phyloP scores from a whole-genome alignment of 2,888 invertebrate species.

The Onthophagus sagittarius region DNA sequence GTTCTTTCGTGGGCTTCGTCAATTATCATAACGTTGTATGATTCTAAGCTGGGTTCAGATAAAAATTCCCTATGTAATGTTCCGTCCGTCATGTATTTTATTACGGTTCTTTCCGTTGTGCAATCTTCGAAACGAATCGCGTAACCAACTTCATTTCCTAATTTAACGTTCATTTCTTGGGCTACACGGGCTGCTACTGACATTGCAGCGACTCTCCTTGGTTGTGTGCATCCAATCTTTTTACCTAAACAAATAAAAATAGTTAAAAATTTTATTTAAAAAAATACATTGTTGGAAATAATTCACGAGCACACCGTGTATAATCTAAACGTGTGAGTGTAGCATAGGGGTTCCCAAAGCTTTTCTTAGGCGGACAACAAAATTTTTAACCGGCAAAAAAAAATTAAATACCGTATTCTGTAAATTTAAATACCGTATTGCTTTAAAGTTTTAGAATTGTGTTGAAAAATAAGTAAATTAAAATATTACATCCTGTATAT shows the following conservation, averaged over 20 bases:
- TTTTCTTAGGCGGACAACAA: too few species aligned
- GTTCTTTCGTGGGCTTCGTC: constrained; percentile 99
- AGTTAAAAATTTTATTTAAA: neutral
- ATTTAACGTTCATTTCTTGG: constrained; percentile 94
- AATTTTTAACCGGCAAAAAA: too few species aligned
- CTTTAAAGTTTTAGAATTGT: too few species aligned
- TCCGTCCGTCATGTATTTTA: constrained; percentile 99
- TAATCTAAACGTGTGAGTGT: too few species aligned
- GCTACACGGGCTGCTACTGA: constrained; percentile 98
- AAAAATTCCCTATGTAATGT: constrained; percentile 96
- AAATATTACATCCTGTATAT: too few species aligned
- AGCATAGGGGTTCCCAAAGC: too few species aligned
- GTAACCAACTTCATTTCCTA: constrained; percentile 88
- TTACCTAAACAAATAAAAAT: constrained; percentile 47
- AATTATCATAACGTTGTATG: constrained; percentile 98
- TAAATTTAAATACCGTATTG: too few species aligned
- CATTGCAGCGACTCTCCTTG: constrained; percentile 98
- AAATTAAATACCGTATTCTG: too few species aligned
- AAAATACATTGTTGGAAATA: too few species aligned
- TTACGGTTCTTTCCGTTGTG: constrained; percentile 91
- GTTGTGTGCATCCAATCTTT: constrained; percentile 96
- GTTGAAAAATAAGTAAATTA: too few species aligned
- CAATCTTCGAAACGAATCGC: constrained; percentile 98
- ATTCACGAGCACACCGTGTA: too few species aligned
- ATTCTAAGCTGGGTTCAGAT: constrained; percentile 91